Percentiles rank a stretch among this genome's conserved stretches.
Conservation (phyloP, 2,113 vertebrate genomes). For the Xiphophorus couchianus region DNA sequence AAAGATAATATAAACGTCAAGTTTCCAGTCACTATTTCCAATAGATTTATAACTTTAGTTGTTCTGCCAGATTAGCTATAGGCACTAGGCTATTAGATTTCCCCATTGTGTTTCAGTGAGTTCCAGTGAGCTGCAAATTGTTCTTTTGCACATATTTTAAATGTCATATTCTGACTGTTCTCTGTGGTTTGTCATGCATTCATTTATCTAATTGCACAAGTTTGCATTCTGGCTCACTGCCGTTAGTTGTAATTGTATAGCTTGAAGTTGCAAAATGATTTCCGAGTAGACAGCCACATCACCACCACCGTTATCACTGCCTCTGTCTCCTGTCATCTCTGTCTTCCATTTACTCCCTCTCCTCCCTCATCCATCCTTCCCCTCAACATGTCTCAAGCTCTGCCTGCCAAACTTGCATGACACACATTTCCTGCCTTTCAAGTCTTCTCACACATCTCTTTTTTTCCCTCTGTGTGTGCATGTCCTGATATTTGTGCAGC, state of each 20-base stretch:
- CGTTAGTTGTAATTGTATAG: conserved; percentile 13
- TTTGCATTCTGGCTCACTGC: not conserved
- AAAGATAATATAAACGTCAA: not conserved
- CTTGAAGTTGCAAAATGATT: conserved; percentile 16
- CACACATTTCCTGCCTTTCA: conserved; percentile 25
- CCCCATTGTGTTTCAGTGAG: not conserved
- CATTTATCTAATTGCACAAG: not conserved
- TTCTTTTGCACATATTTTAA: not conserved
- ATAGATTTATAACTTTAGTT: not conserved
- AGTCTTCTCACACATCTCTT: not conserved
- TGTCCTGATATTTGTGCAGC: conserved; percentile 22
- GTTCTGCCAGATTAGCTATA: not conserved
- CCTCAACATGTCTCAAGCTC: conserved; percentile 19
- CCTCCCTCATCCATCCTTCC: not conserved
- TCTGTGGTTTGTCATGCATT: conserved; percentile 1
- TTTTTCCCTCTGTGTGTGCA: not conserved
- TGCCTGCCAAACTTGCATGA: conserved; percentile 40
- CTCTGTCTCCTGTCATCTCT: conserved; percentile 29
- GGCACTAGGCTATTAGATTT: not conserved
- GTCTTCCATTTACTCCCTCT: conserved; percentile 12
- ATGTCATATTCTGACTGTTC: not conserved
- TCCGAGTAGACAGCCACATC: conserved; percentile 31
- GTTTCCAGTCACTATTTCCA: not conserved
- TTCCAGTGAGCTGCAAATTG: conserved; percentile 2
- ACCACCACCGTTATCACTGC: conserved; percentile 23